Evolutionary conservation across 2,797 vertebrate genomes (phyloP).

Genomic region (Podargus strigoides): DNA sequence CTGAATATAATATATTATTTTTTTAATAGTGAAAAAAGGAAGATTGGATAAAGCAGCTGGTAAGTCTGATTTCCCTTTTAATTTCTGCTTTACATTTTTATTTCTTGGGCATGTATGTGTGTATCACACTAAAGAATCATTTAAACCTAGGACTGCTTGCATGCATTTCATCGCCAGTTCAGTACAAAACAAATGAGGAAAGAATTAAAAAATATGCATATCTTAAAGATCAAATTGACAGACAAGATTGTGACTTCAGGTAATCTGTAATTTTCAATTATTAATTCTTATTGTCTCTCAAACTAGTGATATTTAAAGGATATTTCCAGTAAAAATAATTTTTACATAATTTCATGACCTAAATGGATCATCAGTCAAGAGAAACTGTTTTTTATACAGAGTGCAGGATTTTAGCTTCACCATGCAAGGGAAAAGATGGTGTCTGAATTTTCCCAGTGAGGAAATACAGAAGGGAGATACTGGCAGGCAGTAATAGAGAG

Average conservation of each 20-base stretch:
- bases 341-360: background rate
- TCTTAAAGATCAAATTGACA: background rate
- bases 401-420: background rate
- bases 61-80: constrained; percentile 20
- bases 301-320: background rate
- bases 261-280: background rate
- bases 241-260: background rate
- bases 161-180: background rate
- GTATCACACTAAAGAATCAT: background rate
- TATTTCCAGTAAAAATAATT: background rate
- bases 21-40: constrained; percentile 64
- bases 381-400: background rate
- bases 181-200: background rate
- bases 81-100: background rate
- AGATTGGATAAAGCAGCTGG: constrained; percentile 49
- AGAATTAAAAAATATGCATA: background rate
- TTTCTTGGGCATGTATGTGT: background rate
- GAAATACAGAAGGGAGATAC: background rate
- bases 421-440: background rate
- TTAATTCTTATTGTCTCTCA: background rate
- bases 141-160: background rate
- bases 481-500: too few species aligned
- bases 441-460: background rate
- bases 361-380: background rate
- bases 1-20: background rate